phyloP scores from a whole-genome alignment of 2,888 invertebrate species.

The Dryobotodes eremita region DNA sequence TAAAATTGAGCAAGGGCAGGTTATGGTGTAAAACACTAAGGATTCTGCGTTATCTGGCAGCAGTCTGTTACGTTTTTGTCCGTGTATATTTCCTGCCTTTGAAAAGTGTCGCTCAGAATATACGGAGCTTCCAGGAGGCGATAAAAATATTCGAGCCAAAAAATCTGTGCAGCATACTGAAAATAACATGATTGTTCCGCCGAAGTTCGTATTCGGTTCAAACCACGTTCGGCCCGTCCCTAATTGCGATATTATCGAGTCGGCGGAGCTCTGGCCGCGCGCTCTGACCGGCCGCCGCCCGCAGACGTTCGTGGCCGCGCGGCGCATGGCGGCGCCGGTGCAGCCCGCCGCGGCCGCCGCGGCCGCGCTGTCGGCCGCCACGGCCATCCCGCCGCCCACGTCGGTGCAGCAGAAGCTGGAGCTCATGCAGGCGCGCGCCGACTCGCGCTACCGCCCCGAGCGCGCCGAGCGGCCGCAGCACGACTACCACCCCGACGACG shows the following conservation, averaged over 20 bases:
- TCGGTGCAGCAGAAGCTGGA: slow-evolving; percentile 89
- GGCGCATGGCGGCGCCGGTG: slow-evolving; percentile 87
- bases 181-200: neutral
- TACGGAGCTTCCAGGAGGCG: neutral
- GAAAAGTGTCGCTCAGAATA: neutral
- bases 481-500: slow-evolving; percentile 80
- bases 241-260: no score
- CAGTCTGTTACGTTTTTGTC: neutral
- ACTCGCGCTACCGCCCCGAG: slow-evolving; percentile 80
- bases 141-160: neutral
- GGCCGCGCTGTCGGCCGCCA: slow-evolving; percentile 88
- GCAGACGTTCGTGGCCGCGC: slow-evolving; percentile 88
- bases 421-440: slow-evolving; percentile 86
- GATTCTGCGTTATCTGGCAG: neutral
- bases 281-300: neutral
- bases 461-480: slow-evolving; percentile 70
- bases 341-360: slow-evolving; percentile 89
- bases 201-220: no score
- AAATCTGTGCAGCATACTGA: neutral
- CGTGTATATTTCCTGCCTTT: neutral
- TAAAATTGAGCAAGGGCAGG: neutral
- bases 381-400: slow-evolving; percentile 88
- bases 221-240: no score
- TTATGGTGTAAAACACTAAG: neutral
- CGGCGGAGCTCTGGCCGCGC: no score